A percentile compares a stretch with the other conserved stretches of the same genome.
These are phyloP conservation scores for Eubucco bourcierii DNA, from an alignment of 2,113 vertebrate genomes.

Conservation along the genomic window DNA sequence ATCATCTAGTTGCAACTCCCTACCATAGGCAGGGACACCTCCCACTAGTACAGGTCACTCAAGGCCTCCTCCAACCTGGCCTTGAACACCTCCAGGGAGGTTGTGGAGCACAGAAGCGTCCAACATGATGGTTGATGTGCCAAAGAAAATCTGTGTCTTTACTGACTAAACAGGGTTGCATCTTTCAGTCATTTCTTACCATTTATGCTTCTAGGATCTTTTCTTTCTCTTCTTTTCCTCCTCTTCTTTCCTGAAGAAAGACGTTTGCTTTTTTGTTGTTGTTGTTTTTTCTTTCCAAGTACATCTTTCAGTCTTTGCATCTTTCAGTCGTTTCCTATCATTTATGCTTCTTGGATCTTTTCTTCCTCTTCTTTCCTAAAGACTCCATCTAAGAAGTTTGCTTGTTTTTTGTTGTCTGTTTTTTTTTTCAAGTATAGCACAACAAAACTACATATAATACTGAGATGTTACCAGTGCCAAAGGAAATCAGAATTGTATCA, in stretches of 20 bases:
- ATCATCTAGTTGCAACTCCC: too few species aligned
- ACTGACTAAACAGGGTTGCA: not conserved
- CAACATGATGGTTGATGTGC: too few species aligned
- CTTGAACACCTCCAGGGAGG: too few species aligned
- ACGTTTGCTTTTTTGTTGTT: not conserved
- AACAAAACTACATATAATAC: not conserved
- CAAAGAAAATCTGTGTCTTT: too few species aligned
- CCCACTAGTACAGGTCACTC: too few species aligned
- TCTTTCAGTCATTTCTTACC: not conserved
- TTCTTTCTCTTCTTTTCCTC: not conserved
- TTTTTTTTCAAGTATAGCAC: not conserved
- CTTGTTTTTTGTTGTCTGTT: not conserved
- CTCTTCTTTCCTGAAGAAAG: not conserved
- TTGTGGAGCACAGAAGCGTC: too few species aligned
- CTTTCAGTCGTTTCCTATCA: not conserved
- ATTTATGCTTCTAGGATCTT: not conserved
- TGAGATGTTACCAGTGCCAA: not conserved
- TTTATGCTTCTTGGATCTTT: not conserved
- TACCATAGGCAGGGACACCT: too few species aligned
- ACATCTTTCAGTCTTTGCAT: not conserved
- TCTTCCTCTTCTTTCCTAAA: not conserved
- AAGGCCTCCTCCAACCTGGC: too few species aligned
- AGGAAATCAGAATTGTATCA: not conserved
- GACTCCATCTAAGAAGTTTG: not conserved
- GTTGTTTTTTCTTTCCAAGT: not conserved